phyloP scores from a whole-genome alignment of 2,797 vertebrate genomes.

The Sebastes alutus region DNA sequence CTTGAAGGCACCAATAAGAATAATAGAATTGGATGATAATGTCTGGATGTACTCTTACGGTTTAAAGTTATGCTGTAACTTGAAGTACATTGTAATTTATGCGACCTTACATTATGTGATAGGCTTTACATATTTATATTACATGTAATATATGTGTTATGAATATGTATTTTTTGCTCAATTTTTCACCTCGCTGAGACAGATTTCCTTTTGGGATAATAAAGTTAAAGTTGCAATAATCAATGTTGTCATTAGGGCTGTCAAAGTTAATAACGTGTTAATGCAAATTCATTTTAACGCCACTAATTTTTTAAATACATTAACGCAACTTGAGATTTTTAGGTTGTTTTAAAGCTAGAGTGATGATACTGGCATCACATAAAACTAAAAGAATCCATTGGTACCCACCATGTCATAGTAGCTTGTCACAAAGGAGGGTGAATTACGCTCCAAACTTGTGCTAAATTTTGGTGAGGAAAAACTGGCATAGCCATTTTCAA shows the following conservation, averaged over 20 bases:
- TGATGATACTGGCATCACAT: too few relatives aligned
- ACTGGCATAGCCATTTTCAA: too few relatives aligned
- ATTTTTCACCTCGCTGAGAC: background rate
- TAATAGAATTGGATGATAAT: background rate
- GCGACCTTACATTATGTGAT: background rate
- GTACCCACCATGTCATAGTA: too few relatives aligned
- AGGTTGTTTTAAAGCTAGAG: too few relatives aligned
- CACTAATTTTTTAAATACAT: too few relatives aligned
- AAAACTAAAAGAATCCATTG: too few relatives aligned
- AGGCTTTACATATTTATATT: background rate
- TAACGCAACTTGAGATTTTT: too few relatives aligned
- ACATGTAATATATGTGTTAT: background rate
- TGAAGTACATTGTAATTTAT: background rate
- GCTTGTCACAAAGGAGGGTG: too few relatives aligned
- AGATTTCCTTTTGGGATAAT: background rate
- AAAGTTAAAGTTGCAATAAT: background rate
- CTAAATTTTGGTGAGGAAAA: too few relatives aligned
- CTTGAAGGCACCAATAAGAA: background rate
- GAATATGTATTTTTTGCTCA: background rate
- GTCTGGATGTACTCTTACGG: background rate
- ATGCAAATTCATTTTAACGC: too few relatives aligned
- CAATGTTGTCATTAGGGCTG: background rate
- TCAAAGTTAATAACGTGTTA: too few relatives aligned
- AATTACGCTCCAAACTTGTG: too few relatives aligned
- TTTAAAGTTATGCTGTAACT: background rate